Conservation (phyloP, 2,797 vertebrate genomes). For the Notamacropus eugenii region DNA sequence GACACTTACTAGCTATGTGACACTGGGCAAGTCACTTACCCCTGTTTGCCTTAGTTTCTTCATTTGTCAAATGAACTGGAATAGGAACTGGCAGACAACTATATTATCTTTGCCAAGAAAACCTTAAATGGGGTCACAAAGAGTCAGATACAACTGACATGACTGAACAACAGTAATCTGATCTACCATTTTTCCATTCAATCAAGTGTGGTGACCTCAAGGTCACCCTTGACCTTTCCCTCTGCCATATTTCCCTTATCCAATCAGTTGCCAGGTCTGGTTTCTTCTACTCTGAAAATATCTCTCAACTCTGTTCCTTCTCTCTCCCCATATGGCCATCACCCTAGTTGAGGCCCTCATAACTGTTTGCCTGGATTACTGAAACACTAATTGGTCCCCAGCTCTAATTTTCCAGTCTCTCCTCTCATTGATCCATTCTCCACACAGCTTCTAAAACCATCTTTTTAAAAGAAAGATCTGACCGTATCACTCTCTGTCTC, state of each 20-base stretch:
- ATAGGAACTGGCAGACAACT: not conserved
- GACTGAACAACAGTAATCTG: not conserved
- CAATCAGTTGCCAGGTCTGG: not conserved
- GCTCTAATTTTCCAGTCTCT: not conserved
- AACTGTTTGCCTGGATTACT: not conserved
- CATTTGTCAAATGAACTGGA: not conserved
- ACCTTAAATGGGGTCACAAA: not conserved
- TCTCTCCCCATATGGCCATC: not conserved
- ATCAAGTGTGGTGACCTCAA: not conserved
- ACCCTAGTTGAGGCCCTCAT: not conserved
- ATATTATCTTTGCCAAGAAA: not conserved
- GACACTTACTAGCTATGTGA: not conserved
- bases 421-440: not conserved
- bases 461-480: not conserved
- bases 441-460: not conserved
- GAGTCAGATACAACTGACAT: not conserved
- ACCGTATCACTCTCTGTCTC: not conserved
- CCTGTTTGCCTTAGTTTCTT: too few species aligned
- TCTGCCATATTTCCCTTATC: not conserved
- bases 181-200: not conserved
- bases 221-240: not conserved
- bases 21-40: not conserved
- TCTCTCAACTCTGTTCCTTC: not conserved
- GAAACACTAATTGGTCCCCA: not conserved
- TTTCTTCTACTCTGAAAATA: not conserved